Percentiles rank a stretch among this genome's conserved stretches.
These are phyloP conservation scores for Pseudomyrmex pallidus DNA, from an alignment of 1,140 invertebrate genomes.

Conservation along the genomic window DNA sequence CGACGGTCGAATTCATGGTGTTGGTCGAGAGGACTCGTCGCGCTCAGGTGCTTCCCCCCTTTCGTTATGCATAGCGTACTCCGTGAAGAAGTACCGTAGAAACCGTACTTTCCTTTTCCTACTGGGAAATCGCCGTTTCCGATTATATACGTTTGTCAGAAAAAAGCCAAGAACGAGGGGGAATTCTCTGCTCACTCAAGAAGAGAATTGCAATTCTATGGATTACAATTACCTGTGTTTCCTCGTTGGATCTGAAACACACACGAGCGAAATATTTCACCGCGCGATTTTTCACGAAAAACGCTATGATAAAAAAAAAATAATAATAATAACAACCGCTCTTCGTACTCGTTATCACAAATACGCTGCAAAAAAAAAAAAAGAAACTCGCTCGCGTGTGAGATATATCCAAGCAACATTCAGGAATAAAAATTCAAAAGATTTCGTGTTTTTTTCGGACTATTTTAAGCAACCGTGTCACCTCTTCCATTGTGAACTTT, in stretches of 20 bases:
- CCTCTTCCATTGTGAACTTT: constrained; percentile 5
- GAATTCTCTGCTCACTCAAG: neutral
- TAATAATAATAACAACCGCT: no score
- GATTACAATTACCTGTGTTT: neutral
- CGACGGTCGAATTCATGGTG: constrained; percentile 22
- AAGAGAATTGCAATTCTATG: neutral
- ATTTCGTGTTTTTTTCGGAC: neutral
- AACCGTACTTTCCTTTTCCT: constrained; percentile 50
- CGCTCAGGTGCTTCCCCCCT: constrained; percentile 10
- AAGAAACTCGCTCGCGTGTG: no score
- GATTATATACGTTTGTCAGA: constrained; percentile 5
- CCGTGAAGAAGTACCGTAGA: constrained; percentile 43
- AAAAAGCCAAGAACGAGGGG: constrained; percentile 3
- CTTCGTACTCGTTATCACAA: no score
- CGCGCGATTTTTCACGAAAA: no score
- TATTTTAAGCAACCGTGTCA: constrained; percentile 6
- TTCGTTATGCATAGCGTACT: constrained; percentile 55
- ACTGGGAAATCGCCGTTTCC: neutral
- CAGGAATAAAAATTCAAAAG: no score
- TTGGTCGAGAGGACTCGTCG: neutral
- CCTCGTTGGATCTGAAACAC: neutral
- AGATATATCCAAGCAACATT: no score
- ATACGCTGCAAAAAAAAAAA: no score
- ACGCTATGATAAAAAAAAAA: no score
- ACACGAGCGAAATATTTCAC: no score